Evolutionary conservation across 2,797 vertebrate genomes (phyloP), one percentile per base, ranked within the genome.

Genomic region (Adrianichthys oophorus): DNA sequence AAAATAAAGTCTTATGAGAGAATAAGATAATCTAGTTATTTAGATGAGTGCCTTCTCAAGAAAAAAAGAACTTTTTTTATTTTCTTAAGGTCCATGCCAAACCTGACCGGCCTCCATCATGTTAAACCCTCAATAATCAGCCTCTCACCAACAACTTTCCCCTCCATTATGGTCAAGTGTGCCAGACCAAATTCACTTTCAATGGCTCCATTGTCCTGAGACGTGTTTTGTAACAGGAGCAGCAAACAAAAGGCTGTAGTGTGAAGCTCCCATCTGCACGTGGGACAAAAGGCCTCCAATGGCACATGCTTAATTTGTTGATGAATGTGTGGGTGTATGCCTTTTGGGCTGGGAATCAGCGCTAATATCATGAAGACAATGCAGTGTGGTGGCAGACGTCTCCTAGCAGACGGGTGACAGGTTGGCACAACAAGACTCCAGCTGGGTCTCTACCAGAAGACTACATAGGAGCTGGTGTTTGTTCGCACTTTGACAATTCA

Each of bases 271-370:
- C 42, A 44, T 44, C 42, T 70, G 59, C 49, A 48, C 15, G 12
- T 4, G 55, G 63, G 68, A 84, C 82, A 82, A 76, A 76, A 49
- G 72, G 29, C 70, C 24, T 62, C 66, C 66, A 52, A 44, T 61
- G 67, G 64, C 65, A 70, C 65, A 72, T 61, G 70, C 68, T 75
- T 78, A 66, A 72, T 79, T 40, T 70, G 64, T 62, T 65, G 62
- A 74, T 63, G 59, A 68, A 66, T 68, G 57, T 70, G 52, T 57
- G 37, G 44, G 59, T 44, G 46, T 56, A 16, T 58, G 62, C 59
- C 70, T 57, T 16, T 16, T 7, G 42, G 42, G 42, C 15, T 16
- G 42, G 42, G 42, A 16, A 59, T 57, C 42, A 16, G 26, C 24
- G 50, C 47, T 57, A 72, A 69, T 75, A 57, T 50, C 52, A 41